Base-by-base conservation (phyloP, 2,888 invertebrate species). In the Lobophora halterata region DNA sequence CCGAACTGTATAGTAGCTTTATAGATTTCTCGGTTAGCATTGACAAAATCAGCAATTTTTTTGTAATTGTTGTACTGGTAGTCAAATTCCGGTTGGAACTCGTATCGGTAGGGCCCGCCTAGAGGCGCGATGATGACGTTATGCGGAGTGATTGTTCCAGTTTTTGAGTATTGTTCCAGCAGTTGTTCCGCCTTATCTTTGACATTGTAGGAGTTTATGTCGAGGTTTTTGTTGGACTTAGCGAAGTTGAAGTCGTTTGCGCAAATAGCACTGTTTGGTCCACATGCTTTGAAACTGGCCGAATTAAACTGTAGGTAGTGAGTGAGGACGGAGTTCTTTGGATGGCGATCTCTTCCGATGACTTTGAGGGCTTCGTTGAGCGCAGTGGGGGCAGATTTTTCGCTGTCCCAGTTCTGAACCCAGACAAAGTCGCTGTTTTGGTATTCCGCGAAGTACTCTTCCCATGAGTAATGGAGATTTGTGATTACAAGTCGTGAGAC, bases 1-100 rank as follows among this genome's bases (percentile, higher is more conserved):
- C 97, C 98, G 70, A 98, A 97, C 9, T 89, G 74, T 12, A 97
- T 89, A 43, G 94, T 93, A 2, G 95, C 92, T 62, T 91, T 90
- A 62, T 92, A 92, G 8, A 89, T 78, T 1, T 94, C 90, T 47
- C 90, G 91, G 52, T 95, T 92, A 3, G 51, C 20, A 78, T 98
- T 97, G 38, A 99, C 94, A 66, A 94, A 96, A 54, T 97, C 92
- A 33, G 96, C 93, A 3, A 99, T 88, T 68, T 92, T 92, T 60
- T 93, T 92, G 75, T 98, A 99, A 71, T 98, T 98, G 23, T 91
- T 90, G 67, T 96, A 98, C 71, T 98, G 98, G 66, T 96, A 97
- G 69, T 97, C 96, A 90, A 97, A 97, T 79, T 98, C 98, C 17
- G 93, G 89, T 45, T 93, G 91, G 36, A 92, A 90, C 70, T 97